Percentiles rank a stretch among this genome's conserved stretches.
phyloP scores from a whole-genome alignment of 35 echinoderm and acorn worm genomes.

The Apostichopus japonicus region DNA sequence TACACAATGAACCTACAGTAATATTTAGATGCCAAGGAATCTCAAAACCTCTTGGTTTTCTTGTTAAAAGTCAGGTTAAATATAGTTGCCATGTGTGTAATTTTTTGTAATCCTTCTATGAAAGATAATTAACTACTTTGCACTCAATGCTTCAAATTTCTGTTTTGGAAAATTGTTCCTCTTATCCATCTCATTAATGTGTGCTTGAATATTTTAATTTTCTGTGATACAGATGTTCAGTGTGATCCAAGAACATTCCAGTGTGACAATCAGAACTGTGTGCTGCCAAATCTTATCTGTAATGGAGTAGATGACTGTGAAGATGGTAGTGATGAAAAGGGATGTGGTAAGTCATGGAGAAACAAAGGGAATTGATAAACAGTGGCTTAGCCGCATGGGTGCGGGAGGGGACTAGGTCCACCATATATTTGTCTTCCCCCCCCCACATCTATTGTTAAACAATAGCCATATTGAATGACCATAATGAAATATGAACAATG shows the following conservation, averaged over 20 bases:
- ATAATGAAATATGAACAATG: too few species aligned
- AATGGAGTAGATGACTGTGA: constrained; percentile 33
- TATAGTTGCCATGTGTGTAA: not conserved
- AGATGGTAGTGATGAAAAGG: constrained; percentile 58
- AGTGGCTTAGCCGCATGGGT: too few species aligned
- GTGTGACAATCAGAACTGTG: constrained; percentile 27
- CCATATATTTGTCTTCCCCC: too few species aligned
- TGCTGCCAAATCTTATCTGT: constrained; percentile 32
- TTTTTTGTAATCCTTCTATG: not conserved
- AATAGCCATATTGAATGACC: too few species aligned
- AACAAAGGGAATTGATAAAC: too few species aligned
- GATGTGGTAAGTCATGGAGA: constrained; percentile 14
- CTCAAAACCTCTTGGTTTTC: too few species aligned
- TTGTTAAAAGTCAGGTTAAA: not conserved
- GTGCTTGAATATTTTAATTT: not conserved
- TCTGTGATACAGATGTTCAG: constrained; percentile 8
- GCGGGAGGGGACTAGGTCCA: too few species aligned
- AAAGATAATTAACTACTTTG: not conserved
- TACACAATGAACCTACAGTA: too few species aligned
- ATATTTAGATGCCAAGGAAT: too few species aligned
- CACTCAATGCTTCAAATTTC: not conserved
- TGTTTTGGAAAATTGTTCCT: not conserved
- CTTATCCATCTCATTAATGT: not conserved
- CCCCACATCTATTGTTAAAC: too few species aligned
- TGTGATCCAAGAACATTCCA: constrained; percentile 28